Base-by-base conservation (phyloP, 2,113 vertebrate species). In the Poeciliopsis occidentalis region DNA sequence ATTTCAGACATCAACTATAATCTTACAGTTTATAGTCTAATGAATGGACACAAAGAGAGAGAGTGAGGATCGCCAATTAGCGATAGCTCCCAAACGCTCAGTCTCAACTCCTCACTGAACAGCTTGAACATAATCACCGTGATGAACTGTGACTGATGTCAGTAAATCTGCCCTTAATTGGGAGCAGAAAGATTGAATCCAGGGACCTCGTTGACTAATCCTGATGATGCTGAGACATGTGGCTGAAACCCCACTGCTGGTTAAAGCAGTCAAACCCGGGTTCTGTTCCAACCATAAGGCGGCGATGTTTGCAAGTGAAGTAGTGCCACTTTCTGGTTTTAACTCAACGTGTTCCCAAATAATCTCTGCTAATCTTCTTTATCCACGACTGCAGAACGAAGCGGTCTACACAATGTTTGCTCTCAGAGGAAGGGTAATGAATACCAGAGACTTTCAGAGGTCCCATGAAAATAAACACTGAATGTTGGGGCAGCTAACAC, bases 291-390 rank as follows among this genome's bases (percentile, higher is more conserved):
- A 72, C 75, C 64, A 57, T 67, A 67, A 30, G 12, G 71, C 69
- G 66, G 65, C 69, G 69, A 66, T 57, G 60, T 84, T 57, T 72
- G 76, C 32, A 69, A 81, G 81, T 64, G 66, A 71, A 64, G 54
- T 69, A 84, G 75, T 65, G 82, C 87, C 84, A 78, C 84, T 82
- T 83, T 88, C 82, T 78, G 60, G 83, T 85, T 27, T 27, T 88
- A 92, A 92, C 85, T 91, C 87, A 81, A 67, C 86, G 75, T 90
- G 85, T 87, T 87, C 89, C 85, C 88, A 87, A 88, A 88, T 89
- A 89, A 92, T 91, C 89, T 91, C 82, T 83, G 74, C 81, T 92
- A 91, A 93, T 92, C 92, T 92, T 77, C 87, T 91, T 93, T 89
- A 85, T n/a, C 84, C 89, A 77, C 79, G 74, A 87, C 78, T 26